A percentile compares a stretch with the other conserved stretches of the same genome.
phyloP scores from a whole-genome alignment of 2,113 vertebrate genomes.

The Cranoglanis bouderius region DNA sequence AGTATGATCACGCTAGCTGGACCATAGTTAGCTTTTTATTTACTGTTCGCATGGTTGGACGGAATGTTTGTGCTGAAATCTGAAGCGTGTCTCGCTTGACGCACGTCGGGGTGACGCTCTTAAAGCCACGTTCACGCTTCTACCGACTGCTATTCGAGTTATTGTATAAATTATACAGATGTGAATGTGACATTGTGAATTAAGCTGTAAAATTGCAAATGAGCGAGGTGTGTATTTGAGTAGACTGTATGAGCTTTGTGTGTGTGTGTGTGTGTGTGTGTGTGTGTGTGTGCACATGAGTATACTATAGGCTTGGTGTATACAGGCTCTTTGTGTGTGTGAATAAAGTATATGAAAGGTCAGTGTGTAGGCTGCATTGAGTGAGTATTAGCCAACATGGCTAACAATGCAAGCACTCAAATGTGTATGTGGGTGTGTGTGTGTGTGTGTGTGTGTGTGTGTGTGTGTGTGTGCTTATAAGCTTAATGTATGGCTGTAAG shows the following conservation, averaged over 20 bases:
- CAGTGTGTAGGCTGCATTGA: conserved; percentile 22
- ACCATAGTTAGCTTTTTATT: background rate
- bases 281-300: background rate
- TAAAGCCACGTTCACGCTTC: background rate
- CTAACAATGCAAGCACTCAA: conserved; percentile 6
- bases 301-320: background rate
- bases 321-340: conserved; percentile 15
- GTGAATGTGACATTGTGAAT: conserved; percentile 9
- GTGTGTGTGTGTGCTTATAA: background rate
- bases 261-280: background rate
- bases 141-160: background rate
- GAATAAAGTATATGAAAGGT: conserved; percentile 12
- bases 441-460: background rate
- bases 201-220: background rate
- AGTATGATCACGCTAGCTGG: background rate
- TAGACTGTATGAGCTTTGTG: background rate
- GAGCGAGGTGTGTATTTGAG: background rate
- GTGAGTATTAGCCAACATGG: conserved; percentile 6
- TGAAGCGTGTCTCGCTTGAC: background rate
- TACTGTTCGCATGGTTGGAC: background rate
- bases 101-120: background rate
- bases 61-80: background rate
- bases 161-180: background rate
- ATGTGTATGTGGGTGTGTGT: conserved; percentile 6
- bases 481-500: background rate